A percentile compares a stretch with the other conserved stretches of the same genome.
Conservation (phyloP, 2,888 invertebrate genomes). For the Netelia virgata region DNA sequence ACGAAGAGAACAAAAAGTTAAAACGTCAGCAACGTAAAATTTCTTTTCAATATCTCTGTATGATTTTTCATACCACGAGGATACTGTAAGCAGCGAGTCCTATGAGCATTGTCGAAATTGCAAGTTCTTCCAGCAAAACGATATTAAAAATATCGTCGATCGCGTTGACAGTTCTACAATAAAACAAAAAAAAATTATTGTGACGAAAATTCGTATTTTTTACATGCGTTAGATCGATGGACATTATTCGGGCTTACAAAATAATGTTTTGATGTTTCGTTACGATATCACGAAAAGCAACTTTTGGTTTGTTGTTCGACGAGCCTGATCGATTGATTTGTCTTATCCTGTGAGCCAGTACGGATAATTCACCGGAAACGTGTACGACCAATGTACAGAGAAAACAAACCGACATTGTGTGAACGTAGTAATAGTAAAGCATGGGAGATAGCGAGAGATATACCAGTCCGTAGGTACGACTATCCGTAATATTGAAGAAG, state of each 20-base stretch:
- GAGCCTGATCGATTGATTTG: conserved; percentile 2
- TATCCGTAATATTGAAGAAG: conserved; percentile 58
- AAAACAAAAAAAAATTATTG: too few species aligned
- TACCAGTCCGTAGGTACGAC: conserved; percentile 59
- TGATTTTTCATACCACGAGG: conserved; percentile 44
- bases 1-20: background rate
- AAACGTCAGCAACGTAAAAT: background rate
- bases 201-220: too few species aligned
- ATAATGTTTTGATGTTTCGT: conserved; percentile 58
- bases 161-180: conserved; percentile 1
- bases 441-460: conserved; percentile 64
- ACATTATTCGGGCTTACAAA: conserved; percentile 29
- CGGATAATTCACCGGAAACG: conserved; percentile 61
- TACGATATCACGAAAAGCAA: conserved; percentile 38
- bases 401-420: conserved; percentile 64
- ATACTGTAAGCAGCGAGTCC: conserved; percentile 59
- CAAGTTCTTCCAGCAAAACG: conserved; percentile 61
- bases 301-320: background rate
- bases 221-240: background rate
- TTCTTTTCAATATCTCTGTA: background rate
- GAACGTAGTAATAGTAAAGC: conserved; percentile 63
- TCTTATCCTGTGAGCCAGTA: conserved; percentile 62
- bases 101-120: conserved; percentile 60
- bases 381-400: conserved; percentile 62
- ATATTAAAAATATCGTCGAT: conserved; percentile 62